These are phyloP conservation scores for Caenorhabditis becei DNA, from an alignment of 2,888 invertebrate genomes.

Conservation along the genomic window DNA sequence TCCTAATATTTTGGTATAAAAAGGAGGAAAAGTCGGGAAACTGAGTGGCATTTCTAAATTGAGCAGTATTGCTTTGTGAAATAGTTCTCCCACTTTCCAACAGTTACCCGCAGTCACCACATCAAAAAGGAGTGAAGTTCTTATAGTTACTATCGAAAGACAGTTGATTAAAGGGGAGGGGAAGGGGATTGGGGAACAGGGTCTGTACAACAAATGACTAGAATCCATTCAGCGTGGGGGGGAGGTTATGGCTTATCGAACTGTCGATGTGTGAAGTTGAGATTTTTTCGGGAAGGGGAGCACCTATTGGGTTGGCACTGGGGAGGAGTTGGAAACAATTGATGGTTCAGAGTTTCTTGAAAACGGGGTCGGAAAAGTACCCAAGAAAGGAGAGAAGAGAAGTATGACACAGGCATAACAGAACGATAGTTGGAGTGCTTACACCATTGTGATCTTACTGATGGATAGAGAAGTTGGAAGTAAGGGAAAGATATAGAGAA, in stretches of 20 bases:
- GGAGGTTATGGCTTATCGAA: conserved; percentile 17
- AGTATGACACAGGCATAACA: conserved; percentile 34
- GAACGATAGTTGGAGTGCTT: conserved; percentile 1
- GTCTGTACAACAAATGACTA: conserved; percentile 60
- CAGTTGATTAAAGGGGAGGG: conserved; percentile 25
- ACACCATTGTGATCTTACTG: conserved; percentile 13
- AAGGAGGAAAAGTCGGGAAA: not conserved
- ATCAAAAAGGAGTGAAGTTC: conserved; percentile 1
- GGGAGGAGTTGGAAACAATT: not conserved
- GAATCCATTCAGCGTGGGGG: conserved; percentile 46
- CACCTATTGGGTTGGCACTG: conserved; percentile 55
- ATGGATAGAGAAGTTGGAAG: not conserved
- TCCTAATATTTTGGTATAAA: conserved; percentile 10
- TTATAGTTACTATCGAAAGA: conserved; percentile 30
- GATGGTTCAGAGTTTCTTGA: not conserved
- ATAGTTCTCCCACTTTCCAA: not conserved
- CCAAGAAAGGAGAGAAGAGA: conserved; percentile 20
- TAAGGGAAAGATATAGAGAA: not conserved
- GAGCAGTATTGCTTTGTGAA: conserved; percentile 1
- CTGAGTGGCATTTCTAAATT: not conserved
- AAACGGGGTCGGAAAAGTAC: conserved; percentile 51
- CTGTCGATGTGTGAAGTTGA: conserved; percentile 57
- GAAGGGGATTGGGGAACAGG: conserved; percentile 13
- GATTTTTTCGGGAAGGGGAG: conserved; percentile 46
- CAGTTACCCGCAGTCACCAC: conserved; percentile 45